Percentiles rank a stretch among this genome's conserved stretches.
Conservation (phyloP, 1,140 invertebrate genomes). For the Platyscapa corneri region DNA sequence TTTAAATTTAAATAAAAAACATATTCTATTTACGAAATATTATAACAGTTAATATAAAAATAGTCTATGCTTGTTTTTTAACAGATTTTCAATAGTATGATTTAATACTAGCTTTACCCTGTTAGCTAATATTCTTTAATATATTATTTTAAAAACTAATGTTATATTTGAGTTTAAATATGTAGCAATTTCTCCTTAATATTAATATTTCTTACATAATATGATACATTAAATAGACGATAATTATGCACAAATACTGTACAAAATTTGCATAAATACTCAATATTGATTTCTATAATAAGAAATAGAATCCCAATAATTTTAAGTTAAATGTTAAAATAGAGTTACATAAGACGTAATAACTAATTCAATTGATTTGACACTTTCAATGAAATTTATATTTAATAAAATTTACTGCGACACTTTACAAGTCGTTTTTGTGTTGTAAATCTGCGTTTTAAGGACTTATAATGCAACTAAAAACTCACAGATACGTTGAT, state of each 20-base stretch:
- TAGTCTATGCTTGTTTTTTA: neutral
- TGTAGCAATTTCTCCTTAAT: neutral
- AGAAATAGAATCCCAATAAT: too few species aligned
- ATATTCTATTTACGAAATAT: neutral
- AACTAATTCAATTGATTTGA: neutral
- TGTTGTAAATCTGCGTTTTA: neutral
- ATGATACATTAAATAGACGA: too few species aligned
- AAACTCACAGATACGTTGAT: neutral
- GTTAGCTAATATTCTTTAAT: neutral
- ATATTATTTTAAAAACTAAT: neutral
- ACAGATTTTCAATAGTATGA: conserved; percentile 7
- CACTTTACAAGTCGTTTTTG: neutral
- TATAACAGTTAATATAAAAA: neutral
- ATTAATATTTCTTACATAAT: too few species aligned
- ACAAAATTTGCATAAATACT: too few species aligned
- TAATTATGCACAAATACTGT: too few species aligned
- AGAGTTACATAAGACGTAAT: neutral
- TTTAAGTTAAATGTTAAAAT: too few species aligned
- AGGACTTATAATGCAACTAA: neutral
- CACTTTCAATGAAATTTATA: neutral
- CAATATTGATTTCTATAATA: too few species aligned
- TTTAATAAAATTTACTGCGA: neutral
- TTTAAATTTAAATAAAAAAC: neutral
- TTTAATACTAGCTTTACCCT: conserved; percentile 36
- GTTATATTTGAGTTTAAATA: neutral